These are phyloP conservation scores for Amphimedon queenslandica DNA, from an alignment of 37 sponge, comb jelly and placozoan species.

Conservation along the genomic window DNA sequence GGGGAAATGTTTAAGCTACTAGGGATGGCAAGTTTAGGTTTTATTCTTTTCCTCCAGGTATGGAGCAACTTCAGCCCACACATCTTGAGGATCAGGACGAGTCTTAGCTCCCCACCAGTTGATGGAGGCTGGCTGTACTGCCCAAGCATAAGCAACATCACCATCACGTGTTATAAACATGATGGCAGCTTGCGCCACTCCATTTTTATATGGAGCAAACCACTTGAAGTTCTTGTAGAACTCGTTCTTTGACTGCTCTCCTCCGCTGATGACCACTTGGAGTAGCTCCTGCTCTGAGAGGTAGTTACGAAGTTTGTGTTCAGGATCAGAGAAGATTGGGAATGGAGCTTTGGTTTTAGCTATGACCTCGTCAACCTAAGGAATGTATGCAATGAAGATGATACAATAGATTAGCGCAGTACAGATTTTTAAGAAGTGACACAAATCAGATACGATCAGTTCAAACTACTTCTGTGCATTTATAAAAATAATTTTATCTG, in stretches of 20 bases:
- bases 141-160: not conserved
- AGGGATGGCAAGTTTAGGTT: no score
- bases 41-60: no score
- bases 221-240: slow-evolving; percentile 21
- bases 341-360: not conserved
- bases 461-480: no score
- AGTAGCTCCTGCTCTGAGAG: slow-evolving; percentile 32
- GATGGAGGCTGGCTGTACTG: not conserved
- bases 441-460: no score
- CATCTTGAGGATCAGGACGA: slow-evolving; percentile 31
- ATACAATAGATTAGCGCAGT: no score
- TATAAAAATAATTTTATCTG: no score
- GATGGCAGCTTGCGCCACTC: slow-evolving; percentile 57
- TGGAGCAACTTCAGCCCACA: slow-evolving; percentile 23
- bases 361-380: not conserved
- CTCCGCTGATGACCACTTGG: slow-evolving; percentile 25
- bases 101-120: slow-evolving; percentile 34
- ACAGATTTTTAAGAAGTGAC: no score
- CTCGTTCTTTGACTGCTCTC: slow-evolving; percentile 28
- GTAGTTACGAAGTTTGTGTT: slow-evolving; percentile 40
- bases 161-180: slow-evolving; percentile 6
- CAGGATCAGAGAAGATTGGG: slow-evolving; percentile 38
- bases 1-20: no score
- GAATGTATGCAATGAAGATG: no score
- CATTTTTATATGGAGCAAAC: slow-evolving; percentile 33